Conservation (phyloP, 2,888 invertebrate species). For the Hydriomena furcata region DNA sequence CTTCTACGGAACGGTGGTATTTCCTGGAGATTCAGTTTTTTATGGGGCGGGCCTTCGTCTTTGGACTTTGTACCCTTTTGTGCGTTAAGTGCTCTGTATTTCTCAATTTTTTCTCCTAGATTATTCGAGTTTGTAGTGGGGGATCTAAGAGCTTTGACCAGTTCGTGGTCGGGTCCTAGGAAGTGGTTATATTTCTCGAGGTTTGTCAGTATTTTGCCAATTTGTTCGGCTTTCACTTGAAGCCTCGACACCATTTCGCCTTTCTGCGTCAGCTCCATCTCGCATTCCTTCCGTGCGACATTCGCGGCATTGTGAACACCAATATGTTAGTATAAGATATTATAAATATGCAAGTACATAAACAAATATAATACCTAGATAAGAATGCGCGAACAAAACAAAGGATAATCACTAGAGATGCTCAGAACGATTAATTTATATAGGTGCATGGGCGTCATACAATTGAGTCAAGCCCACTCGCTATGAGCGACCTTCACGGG, state of each 20-base stretch:
- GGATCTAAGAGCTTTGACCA: slow-evolving; percentile 77
- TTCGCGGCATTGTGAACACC: slow-evolving; percentile 76
- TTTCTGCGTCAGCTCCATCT: slow-evolving; percentile 97
- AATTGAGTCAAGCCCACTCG: slow-evolving; percentile 53
- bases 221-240: slow-evolving; percentile 97
- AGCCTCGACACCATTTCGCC: slow-evolving; percentile 97
- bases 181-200: slow-evolving; percentile 93
- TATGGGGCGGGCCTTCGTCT: slow-evolving; percentile 83
- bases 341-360: slow-evolving; percentile 19
- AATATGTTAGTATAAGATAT: slow-evolving; percentile 66
- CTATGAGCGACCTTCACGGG: slow-evolving; percentile 49
- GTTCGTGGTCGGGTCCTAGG: slow-evolving; percentile 84
- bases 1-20: slow-evolving; percentile 78
- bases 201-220: slow-evolving; percentile 96
- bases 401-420: slow-evolving; percentile 29
- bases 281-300: slow-evolving; percentile 91
- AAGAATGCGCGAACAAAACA: slow-evolving; percentile 19
- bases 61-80: slow-evolving; percentile 76
- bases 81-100: slow-evolving; percentile 66
- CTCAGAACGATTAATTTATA: slow-evolving; percentile 40
- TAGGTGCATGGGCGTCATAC: slow-evolving; percentile 57
- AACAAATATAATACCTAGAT: slow-evolving; percentile 23
- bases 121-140: slow-evolving; percentile 70
- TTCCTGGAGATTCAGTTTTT: slow-evolving; percentile 80
- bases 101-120: slow-evolving; percentile 67